Conservation (phyloP, 2,113 vertebrate species). For the Anguilla japonica region DNA sequence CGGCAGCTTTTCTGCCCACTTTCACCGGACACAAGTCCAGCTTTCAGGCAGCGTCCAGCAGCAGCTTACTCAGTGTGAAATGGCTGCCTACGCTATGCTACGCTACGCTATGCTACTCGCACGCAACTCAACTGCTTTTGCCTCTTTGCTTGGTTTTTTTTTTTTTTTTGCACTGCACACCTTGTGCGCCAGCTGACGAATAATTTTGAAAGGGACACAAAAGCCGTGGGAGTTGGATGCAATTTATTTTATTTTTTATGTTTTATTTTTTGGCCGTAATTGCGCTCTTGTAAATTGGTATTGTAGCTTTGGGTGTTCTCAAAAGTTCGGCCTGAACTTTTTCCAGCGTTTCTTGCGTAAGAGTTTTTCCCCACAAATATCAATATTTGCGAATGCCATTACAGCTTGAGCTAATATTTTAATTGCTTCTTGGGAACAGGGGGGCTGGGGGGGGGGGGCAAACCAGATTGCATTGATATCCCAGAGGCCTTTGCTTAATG, state of each 20-base stretch:
- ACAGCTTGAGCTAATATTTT: slow-evolving; percentile 73
- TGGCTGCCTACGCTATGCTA: background rate
- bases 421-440: slow-evolving; percentile 73
- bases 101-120: background rate
- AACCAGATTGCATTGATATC: slow-evolving; percentile 71
- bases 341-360: slow-evolving; percentile 43
- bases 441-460: slow-evolving; percentile 44
- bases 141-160: background rate
- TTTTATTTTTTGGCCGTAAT: slow-evolving; percentile 29
- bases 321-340: slow-evolving; percentile 46
- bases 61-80: slow-evolving; percentile 1
- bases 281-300: slow-evolving; percentile 39
- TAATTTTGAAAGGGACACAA: background rate
- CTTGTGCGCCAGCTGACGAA: background rate
- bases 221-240: background rate
- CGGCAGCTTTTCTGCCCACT: too few relatives aligned
- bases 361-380: slow-evolving; percentile 45
- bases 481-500: slow-evolving; percentile 71
- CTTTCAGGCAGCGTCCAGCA: background rate
- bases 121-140: too few relatives aligned
- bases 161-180: background rate
- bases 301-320: slow-evolving; percentile 51
- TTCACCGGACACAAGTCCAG: background rate
- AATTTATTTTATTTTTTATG: slow-evolving; percentile 31
- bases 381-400: slow-evolving; percentile 61